Percentiles rank a stretch among this genome's conserved stretches.
Evolutionary conservation across 2,113 vertebrate genomes (phyloP).

Genomic region (Agapornis roseicollis): DNA sequence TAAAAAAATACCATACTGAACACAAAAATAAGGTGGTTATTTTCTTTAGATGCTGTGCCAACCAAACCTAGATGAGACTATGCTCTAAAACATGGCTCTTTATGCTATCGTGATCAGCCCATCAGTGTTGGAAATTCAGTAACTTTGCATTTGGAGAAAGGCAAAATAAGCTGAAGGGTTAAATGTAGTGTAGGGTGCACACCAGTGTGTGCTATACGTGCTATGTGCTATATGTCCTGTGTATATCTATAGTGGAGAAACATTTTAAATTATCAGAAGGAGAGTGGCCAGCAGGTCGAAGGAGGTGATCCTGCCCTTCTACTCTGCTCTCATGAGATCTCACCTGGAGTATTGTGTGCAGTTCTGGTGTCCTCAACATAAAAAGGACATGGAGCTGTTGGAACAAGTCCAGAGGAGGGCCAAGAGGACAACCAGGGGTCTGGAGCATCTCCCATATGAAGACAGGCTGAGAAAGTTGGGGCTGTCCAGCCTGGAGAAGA

Average conservation of each 20-base stretch:
- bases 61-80: background rate
- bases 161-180: background rate
- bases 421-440: no score
- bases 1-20: background rate
- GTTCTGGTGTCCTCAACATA: no score
- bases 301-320: background rate
- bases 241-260: background rate
- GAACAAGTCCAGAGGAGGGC: no score
- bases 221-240: no score
- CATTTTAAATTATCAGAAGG: background rate
- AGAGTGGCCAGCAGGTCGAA: background rate
- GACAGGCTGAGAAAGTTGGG: no score
- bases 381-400: no score
- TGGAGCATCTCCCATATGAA: no score
- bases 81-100: background rate
- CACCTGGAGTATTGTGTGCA: background rate
- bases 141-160: background rate
- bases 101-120: background rate
- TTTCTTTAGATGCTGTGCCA: background rate
- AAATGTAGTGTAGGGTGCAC: background rate
- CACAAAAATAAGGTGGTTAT: background rate
- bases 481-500: no score
- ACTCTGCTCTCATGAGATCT: background rate
- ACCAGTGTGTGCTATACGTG: rapidly evolving
- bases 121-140: background rate